Conservation (phyloP, 2,113 vertebrate species). For the Theristicus caerulescens region DNA sequence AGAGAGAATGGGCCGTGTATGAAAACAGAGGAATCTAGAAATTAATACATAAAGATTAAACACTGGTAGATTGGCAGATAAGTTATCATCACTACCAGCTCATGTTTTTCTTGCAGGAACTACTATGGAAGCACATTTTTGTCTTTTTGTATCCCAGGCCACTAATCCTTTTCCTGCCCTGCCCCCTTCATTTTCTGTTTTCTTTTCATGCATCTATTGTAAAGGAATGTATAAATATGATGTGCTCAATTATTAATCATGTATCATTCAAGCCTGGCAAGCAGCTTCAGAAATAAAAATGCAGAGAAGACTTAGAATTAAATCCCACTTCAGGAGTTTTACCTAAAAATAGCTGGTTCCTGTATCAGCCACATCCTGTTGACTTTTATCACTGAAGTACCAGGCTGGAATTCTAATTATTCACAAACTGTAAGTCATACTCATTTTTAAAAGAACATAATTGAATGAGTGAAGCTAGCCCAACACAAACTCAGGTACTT, state of each 20-base stretch:
- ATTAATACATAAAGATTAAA: background rate
- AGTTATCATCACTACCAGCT: background rate
- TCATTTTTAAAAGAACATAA: fast-evolving
- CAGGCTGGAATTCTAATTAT: background rate
- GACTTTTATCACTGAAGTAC: background rate
- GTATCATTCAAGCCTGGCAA: constrained; percentile 24
- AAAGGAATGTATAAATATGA: background rate
- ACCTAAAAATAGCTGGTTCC: constrained; percentile 28
- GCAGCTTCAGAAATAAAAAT: constrained; percentile 34
- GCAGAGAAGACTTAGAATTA: constrained; percentile 10
- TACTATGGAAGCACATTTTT: background rate
- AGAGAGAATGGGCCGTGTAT: background rate
- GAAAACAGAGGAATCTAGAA: background rate
- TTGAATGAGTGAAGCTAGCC: background rate
- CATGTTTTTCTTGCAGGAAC: background rate
- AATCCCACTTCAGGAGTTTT: background rate
- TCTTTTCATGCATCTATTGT: background rate
- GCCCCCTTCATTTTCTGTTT: background rate
- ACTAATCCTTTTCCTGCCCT: background rate
- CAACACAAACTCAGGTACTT: background rate
- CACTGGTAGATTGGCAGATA: background rate
- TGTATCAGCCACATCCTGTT: constrained; percentile 6
- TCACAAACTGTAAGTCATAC: background rate
- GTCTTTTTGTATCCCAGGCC: background rate
- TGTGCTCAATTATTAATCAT: constrained; percentile 38